Evolutionary conservation across 2,113 vertebrate species (phyloP).

Genomic region (Poecile atricapillus): DNA sequence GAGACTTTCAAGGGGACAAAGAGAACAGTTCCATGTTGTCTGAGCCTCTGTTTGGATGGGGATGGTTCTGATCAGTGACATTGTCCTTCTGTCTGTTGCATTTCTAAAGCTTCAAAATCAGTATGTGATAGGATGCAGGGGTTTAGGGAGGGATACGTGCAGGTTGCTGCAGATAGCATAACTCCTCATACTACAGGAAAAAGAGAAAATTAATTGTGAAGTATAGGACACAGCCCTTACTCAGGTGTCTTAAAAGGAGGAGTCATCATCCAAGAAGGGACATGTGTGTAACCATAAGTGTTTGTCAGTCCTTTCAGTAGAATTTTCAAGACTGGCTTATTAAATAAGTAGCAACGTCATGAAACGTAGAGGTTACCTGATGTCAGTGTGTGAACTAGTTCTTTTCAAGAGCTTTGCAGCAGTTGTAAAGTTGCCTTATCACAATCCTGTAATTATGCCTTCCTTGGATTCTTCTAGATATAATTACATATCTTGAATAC

Average conservation of each 20-base stretch:
- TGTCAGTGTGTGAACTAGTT: background rate
- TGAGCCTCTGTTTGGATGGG: background rate
- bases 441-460: background rate
- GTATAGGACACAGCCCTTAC: background rate
- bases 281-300: background rate
- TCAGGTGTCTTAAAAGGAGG: background rate
- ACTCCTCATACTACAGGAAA: background rate
- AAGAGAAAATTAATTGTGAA: background rate
- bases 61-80: background rate
- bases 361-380: background rate
- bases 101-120: background rate
- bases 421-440: background rate
- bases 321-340: background rate
- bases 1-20: background rate
- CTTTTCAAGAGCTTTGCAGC: background rate
- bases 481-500: background rate
- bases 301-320: background rate
- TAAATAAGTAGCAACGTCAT: background rate
- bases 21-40: background rate
- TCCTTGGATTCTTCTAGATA: background rate
- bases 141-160: background rate
- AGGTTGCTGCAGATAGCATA: background rate
- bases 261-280: background rate
- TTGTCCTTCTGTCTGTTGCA: background rate
- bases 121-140: background rate